phyloP scores from a whole-genome alignment of 2,113 vertebrate species.

The Puntigrus tetrazona region DNA sequence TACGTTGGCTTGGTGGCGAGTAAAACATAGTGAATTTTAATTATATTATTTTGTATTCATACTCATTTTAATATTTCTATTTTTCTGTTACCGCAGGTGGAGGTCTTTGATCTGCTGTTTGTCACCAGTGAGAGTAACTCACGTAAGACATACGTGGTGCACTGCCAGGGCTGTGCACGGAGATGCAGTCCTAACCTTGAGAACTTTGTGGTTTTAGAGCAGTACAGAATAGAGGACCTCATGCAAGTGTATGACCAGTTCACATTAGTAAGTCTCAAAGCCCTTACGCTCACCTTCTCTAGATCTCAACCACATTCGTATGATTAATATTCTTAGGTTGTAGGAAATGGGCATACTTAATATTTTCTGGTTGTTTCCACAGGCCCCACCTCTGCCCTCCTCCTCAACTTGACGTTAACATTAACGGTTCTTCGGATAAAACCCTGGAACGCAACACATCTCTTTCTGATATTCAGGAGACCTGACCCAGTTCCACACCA shows the following conservation, averaged over 20 bases:
- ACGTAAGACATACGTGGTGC: constrained; percentile 90
- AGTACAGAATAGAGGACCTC: constrained; percentile 97
- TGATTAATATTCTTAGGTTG: neutral
- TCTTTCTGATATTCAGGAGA: constrained; percentile 98
- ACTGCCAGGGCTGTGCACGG: constrained; percentile 97
- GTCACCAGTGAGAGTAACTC: constrained; percentile 95
- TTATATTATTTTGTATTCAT: neutral
- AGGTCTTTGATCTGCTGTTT: constrained; percentile 98
- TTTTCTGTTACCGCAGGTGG: constrained; percentile 79
- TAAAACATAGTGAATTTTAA: too few species aligned
- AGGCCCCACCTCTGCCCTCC: constrained; percentile 95
- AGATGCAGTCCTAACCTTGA: constrained; percentile 92
- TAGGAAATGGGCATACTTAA: neutral
- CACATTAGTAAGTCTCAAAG: constrained; percentile 88
- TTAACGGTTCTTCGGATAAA: constrained; percentile 79
- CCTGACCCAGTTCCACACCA: constrained; percentile 90
- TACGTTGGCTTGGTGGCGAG: too few species aligned
- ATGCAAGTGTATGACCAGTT: constrained; percentile 98
- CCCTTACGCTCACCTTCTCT: neutral
- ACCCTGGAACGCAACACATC: constrained; percentile 66
- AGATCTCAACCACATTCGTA: neutral
- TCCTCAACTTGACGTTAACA: constrained; percentile 88
- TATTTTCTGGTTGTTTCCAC: constrained; percentile 32
- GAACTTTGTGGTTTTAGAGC: constrained; percentile 97
- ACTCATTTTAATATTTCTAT: neutral